Conservation (phyloP, 2,113 vertebrate species). For the Sinocyclocheilus anophthalmus region DNA sequence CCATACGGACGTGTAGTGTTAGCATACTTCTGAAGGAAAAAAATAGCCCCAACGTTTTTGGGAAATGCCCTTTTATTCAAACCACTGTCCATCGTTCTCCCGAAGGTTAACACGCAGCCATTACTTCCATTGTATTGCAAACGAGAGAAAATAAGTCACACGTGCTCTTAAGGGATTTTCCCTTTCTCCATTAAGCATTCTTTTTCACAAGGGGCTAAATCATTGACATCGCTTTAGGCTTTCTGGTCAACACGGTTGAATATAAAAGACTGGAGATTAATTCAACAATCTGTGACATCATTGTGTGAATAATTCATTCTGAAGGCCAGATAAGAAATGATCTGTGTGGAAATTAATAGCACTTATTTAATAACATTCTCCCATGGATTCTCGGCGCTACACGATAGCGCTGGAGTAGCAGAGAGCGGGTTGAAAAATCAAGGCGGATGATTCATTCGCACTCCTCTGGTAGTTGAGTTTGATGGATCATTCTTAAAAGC, state of each 20-base stretch:
- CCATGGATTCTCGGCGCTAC: slow-evolving; percentile 72
- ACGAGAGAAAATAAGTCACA: slow-evolving; percentile 53
- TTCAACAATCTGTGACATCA: slow-evolving; percentile 76
- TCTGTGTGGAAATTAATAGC: slow-evolving; percentile 80
- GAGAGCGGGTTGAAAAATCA: slow-evolving; percentile 81
- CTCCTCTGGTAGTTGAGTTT: slow-evolving; percentile 99
- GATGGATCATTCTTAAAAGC: slow-evolving; percentile 99
- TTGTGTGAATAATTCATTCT: slow-evolving; percentile 72
- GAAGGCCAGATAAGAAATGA: slow-evolving; percentile 79
- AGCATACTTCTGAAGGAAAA: background rate
- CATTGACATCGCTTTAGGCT: slow-evolving; percentile 55
- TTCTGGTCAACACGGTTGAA: slow-evolving; percentile 64
- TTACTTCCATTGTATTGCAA: slow-evolving; percentile 47
- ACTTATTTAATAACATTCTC: slow-evolving; percentile 81
- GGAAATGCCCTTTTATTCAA: slow-evolving; percentile 50
- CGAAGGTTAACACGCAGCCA: slow-evolving; percentile 47
- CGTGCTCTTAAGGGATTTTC: slow-evolving; percentile 49
- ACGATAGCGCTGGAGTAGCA: slow-evolving; percentile 47
- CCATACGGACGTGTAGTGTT: background rate
- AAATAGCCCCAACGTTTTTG: slow-evolving; percentile 15
- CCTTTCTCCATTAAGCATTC: slow-evolving; percentile 56
- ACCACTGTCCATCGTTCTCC: slow-evolving; percentile 38
- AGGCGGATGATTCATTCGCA: slow-evolving; percentile 97
- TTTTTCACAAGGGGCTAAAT: slow-evolving; percentile 45
- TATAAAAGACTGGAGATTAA: slow-evolving; percentile 69